Evolutionary conservation across 35 echinoderm and acorn worm species (phyloP).

Genomic region (Hemicentrotus pulcherrimus): DNA sequence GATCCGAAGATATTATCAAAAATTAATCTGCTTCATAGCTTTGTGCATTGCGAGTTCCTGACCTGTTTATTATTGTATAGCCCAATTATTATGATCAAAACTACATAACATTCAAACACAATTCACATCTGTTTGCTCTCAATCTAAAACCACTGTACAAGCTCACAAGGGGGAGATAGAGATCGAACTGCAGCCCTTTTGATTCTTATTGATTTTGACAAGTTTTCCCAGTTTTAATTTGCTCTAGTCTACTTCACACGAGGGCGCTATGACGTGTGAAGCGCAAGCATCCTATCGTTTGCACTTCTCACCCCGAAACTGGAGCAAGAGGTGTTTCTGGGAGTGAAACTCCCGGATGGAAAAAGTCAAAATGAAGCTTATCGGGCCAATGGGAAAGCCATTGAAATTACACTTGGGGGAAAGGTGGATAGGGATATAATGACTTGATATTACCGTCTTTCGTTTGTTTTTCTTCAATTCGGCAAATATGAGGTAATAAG

Average conservation of each 20-base stretch:
- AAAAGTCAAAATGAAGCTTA: background rate
- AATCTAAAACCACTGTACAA: background rate
- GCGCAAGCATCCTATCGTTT: slow-evolving; percentile 8
- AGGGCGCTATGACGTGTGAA: background rate
- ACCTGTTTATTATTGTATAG: background rate
- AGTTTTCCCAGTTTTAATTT: slow-evolving; percentile 19
- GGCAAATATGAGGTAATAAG: background rate
- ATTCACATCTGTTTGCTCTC: background rate
- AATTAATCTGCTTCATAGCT: background rate
- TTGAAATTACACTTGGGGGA: background rate
- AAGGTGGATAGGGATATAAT: background rate
- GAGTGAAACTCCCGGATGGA: background rate
- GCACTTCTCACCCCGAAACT: background rate
- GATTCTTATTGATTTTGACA: slow-evolving; percentile 13
- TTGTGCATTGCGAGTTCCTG: background rate
- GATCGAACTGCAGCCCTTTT: background rate
- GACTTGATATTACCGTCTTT: background rate
- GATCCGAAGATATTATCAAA: background rate
- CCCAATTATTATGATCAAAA: background rate
- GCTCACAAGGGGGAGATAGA: background rate
- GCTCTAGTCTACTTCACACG: slow-evolving; percentile 9
- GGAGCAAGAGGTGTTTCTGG: background rate
- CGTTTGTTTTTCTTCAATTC: background rate
- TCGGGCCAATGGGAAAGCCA: background rate
- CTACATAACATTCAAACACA: background rate